These are phyloP conservation scores for Stichopus chloronotus DNA, from an alignment of 35 echinoderm and acorn worm species.

Conservation along the genomic window DNA sequence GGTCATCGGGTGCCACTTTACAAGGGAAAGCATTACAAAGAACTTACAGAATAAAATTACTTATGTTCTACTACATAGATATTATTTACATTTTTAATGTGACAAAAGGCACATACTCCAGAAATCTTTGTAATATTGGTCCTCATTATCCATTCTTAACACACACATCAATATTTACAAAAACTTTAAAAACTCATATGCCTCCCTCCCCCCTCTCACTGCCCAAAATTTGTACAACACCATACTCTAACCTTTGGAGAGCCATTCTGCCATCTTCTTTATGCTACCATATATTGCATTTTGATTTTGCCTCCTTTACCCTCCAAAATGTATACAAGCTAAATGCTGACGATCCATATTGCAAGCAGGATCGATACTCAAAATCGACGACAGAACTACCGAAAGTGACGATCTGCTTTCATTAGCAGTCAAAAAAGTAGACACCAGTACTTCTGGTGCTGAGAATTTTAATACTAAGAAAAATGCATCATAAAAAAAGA, in stretches of 20 bases:
- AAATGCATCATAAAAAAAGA: too few species aligned
- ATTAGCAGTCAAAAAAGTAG: too few species aligned
- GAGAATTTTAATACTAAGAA: too few species aligned
- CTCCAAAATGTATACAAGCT: neutral
- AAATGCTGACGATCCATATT: neutral
- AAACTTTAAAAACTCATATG: too few species aligned
- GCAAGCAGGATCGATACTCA: too few species aligned
- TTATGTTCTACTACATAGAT: too few species aligned
- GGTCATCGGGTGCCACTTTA: too few species aligned
- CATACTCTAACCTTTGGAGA: neutral
- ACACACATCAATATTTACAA: neutral
- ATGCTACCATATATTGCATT: neutral
- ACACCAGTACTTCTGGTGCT: too few species aligned
- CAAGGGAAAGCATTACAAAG: too few species aligned
- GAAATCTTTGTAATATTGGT: neutral
- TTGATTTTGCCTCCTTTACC: neutral
- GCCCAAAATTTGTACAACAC: neutral
- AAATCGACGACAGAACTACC: too few species aligned
- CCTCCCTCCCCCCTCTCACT: neutral
- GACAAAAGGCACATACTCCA: conserved; percentile 1
- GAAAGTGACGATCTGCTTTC: too few species aligned
- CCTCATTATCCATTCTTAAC: neutral
- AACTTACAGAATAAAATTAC: too few species aligned
- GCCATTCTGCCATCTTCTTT: neutral
- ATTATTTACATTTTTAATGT: neutral